Conservation (phyloP, 30 jellyfish, hydroid and myxozoan genomes). For the Cassiopea xamachana region DNA sequence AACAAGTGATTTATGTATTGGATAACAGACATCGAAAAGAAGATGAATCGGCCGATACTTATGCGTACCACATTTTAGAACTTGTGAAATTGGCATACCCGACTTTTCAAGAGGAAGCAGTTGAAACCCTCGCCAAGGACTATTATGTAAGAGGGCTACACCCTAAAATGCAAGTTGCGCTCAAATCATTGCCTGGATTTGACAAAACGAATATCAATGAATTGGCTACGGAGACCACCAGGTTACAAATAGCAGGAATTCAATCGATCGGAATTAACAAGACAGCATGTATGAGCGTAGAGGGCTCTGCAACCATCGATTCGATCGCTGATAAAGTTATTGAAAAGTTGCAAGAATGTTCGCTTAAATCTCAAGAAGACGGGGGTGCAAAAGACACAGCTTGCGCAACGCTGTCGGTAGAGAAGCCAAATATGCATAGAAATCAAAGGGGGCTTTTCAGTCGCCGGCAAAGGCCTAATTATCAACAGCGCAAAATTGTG, state of each 20-base stretch:
- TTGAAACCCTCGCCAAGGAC: conserved; percentile 33
- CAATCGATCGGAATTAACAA: conserved; percentile 5
- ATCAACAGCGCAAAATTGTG: background rate
- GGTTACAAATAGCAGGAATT: conserved; percentile 54
- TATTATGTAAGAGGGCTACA: conserved; percentile 49
- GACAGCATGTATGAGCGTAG: background rate
- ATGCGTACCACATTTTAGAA: conserved; percentile 19
- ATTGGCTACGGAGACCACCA: conserved; percentile 35
- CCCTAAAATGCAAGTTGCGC: conserved; percentile 55
- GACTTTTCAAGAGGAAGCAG: conserved; percentile 10
- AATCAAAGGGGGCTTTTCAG: background rate
- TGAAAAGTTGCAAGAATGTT: conserved; percentile 28
- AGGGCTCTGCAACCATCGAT: no score
- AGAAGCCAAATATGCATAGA: background rate
- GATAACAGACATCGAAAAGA: conserved; percentile 41
- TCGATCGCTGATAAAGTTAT: conserved; percentile 22
- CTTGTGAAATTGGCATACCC: conserved; percentile 50
- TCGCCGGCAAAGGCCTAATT: background rate
- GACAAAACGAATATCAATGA: conserved; percentile 4
- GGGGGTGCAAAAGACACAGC: conserved; percentile 20
- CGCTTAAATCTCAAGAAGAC: conserved; percentile 25
- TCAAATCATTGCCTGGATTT: conserved; percentile 31
- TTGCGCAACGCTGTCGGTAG: background rate
- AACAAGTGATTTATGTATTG: conserved; percentile 52
- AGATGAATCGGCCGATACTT: conserved; percentile 42